Evolutionary conservation across 2,888 invertebrate species (phyloP).

Genomic region (Agrotis segetum): DNA sequence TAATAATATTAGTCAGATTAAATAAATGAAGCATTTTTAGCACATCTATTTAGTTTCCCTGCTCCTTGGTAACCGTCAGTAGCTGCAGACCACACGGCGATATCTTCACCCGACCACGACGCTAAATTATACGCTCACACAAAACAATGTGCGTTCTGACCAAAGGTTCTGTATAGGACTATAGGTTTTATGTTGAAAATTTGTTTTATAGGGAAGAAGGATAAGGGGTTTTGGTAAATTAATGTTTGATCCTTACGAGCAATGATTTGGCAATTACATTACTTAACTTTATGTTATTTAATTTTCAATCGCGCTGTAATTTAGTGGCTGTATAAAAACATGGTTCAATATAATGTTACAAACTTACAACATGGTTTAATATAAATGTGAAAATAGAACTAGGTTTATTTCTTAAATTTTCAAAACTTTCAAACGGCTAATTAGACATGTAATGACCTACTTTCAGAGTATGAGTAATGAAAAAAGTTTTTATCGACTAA

Average conservation of each 20-base stretch:
- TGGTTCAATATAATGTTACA: no score
- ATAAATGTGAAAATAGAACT: no score
- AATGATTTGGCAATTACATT: not conserved
- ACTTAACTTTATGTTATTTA: no score
- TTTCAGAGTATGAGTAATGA: no score
- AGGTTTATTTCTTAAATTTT: no score
- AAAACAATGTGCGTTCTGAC: constrained; percentile 68
- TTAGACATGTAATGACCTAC: no score
- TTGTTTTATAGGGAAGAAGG: constrained; percentile 3
- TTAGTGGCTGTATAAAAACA: no score
- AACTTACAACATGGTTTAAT: no score
- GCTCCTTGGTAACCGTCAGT: constrained; percentile 37
- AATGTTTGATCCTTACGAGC: not conserved
- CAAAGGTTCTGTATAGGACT: constrained; percentile 60
- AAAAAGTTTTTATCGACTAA: no score
- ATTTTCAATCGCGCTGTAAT: no score
- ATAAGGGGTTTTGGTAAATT: not conserved
- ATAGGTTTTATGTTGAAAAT: constrained; percentile 15
- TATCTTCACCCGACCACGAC: constrained; percentile 81
- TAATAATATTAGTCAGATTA: not conserved
- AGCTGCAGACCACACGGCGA: constrained; percentile 79
- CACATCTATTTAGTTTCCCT: constrained; percentile 35
- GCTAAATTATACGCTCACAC: constrained; percentile 86
- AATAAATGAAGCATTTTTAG: no score
- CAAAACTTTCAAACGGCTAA: no score